Evolutionary conservation across 2,113 vertebrate species (phyloP), one percentile per base, ranked within the genome.

Genomic region (Salvelinus alpinus): DNA sequence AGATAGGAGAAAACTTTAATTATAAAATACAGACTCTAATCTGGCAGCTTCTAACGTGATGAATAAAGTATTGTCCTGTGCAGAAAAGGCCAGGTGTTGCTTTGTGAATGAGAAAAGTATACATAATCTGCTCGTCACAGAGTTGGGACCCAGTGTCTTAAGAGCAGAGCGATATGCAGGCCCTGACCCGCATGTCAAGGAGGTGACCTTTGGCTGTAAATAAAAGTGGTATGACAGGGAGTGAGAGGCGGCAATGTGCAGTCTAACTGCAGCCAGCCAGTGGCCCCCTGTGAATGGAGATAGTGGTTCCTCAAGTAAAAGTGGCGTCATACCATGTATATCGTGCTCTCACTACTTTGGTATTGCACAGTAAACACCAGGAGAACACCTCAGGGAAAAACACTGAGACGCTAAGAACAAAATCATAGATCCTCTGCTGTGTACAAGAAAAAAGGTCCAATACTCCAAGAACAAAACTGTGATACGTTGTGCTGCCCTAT

Each of bases 271-370:
- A 44, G 9, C 38, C 9, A 44, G 38, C 38, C 38, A 60, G 66
- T 34, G 54, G 73, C 75, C 76, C 62, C 24, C 68, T 64, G 69
- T 72, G 80, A 82, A 84, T 82, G 82, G 84, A 89, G 81, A 88
- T 70, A 20, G 80, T 88, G 38, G 9, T 44, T 44, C 38, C 38
- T 12, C 38, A 44, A 44, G 38, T 44, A 11, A 44, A 44, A 44
- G 38, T 44, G 38, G 9, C 38, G 38, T 44, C 9, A 44, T 44
- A 44, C 8, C 9, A 44, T 2, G 38, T 44, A 44, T 44, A 44
- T 44, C 38, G 9, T 65, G 78, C 71, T 1, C 67, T 74, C 44
- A 60, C 47, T 72, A 64, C 62, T 47, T 77, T 54, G 69, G 72
- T 77, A 70, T 72, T 70, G 70, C 64, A 74, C 74, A 38, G 77